Evolutionary conservation across 2,888 invertebrate species (phyloP).

Genomic region (Epistrophe grossulariae): DNA sequence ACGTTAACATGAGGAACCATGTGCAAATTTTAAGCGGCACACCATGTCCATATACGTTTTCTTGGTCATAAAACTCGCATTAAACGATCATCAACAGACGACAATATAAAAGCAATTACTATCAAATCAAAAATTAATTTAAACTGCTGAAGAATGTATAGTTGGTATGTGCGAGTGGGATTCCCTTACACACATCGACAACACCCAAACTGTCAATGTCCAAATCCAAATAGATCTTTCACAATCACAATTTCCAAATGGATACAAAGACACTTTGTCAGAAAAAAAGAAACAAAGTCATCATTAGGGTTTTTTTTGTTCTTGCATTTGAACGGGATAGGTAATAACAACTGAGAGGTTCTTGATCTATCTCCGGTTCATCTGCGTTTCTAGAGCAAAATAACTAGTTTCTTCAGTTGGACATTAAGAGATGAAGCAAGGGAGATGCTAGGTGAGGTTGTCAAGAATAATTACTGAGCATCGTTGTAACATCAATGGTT

Average conservation of each 20-base stretch:
- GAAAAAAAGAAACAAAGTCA: conserved; percentile 51
- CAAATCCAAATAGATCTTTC: conserved; percentile 49
- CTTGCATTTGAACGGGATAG: conserved; percentile 65
- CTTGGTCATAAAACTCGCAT: conserved; percentile 49
- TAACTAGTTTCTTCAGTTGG: conserved; percentile 47
- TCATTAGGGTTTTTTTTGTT: conserved; percentile 65
- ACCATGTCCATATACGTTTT: conserved; percentile 50
- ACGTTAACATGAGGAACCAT: conserved; percentile 34
- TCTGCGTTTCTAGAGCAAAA: conserved; percentile 49
- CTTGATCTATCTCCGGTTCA: conserved; percentile 68
- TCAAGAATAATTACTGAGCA: conserved; percentile 32
- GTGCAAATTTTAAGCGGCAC: conserved; percentile 54
- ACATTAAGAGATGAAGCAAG: conserved; percentile 20
- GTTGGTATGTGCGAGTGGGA: neutral
- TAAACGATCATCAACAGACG: conserved; percentile 48
- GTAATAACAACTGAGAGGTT: conserved; percentile 64
- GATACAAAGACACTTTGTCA: neutral
- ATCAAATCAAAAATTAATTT: conserved; percentile 31
- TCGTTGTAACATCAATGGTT: conserved; percentile 19
- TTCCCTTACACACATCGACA: neutral
- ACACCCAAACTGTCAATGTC: conserved; percentile 26
- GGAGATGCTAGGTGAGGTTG: conserved; percentile 12
- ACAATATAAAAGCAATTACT: neutral
- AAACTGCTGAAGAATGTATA: conserved; percentile 26
- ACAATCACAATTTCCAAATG: conserved; percentile 21